phyloP scores from a whole-genome alignment of 2,888 invertebrate species.

The Falcaria lacertinaria region DNA sequence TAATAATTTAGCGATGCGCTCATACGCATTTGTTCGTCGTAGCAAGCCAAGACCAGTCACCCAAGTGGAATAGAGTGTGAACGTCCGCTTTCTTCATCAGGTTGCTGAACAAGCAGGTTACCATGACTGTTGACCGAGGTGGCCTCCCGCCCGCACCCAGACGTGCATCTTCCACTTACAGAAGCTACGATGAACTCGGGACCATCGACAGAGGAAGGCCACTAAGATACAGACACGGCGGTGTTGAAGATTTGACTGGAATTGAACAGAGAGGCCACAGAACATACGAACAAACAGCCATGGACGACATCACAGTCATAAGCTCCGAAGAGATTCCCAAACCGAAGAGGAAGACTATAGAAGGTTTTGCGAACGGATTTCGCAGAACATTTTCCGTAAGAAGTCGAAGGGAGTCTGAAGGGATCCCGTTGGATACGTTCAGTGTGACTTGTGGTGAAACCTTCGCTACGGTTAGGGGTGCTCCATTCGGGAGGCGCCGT shows the following conservation, averaged over 20 bases:
- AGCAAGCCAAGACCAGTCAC: conserved; percentile 48
- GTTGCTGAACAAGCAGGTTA: conserved; percentile 42
- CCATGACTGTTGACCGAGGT: conserved; percentile 70
- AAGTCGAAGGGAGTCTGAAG: conserved; percentile 57
- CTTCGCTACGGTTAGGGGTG: conserved; percentile 68
- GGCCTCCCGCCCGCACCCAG: conserved; percentile 68
- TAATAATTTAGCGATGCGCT: too few species aligned
- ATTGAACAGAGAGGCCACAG: conserved; percentile 52
- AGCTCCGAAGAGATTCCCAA: conserved; percentile 69
- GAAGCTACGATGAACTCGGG: conserved; percentile 72
- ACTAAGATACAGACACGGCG: conserved; percentile 62
- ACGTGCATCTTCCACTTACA: conserved; percentile 65
- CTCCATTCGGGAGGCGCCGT: conserved; percentile 67
- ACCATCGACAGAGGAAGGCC: conserved; percentile 58
- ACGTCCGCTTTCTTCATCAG: conserved; percentile 55
- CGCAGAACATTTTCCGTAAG: conserved; percentile 69
- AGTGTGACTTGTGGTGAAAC: conserved; percentile 54
- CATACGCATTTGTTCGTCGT: conserved; percentile 10
- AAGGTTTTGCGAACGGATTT: conserved; percentile 66
- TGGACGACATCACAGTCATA: conserved; percentile 70
- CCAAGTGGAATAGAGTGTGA: conserved; percentile 29
- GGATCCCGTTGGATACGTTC: conserved; percentile 66
- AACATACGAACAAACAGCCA: conserved; percentile 46
- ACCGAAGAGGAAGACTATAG: conserved; percentile 62
- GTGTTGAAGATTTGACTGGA: conserved; percentile 63